phyloP scores from a whole-genome alignment of 2,113 vertebrate genomes.

The Axis porcinus region DNA sequence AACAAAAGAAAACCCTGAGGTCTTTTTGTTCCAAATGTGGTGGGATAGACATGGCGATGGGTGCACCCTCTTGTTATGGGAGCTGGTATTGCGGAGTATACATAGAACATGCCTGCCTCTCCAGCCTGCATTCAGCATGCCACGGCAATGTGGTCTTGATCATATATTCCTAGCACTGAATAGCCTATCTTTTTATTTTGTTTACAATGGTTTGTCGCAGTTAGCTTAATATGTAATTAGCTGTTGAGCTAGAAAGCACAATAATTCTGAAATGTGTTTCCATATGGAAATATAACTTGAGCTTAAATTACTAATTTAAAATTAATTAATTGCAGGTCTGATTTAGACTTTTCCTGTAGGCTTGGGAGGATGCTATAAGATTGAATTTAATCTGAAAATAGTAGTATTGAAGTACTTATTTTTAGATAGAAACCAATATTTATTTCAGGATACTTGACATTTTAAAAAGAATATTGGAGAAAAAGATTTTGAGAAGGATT shows the following conservation, averaged over 20 bases:
- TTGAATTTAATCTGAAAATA: neutral
- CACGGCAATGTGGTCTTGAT: neutral
- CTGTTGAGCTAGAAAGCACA: neutral
- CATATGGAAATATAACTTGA: constrained; percentile 46
- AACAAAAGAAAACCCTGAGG: neutral
- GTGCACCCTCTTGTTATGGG: neutral
- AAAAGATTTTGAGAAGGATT: neutral
- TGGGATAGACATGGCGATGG: neutral
- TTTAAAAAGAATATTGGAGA: neutral
- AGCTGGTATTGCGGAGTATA: neutral
- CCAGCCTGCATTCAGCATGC: neutral
- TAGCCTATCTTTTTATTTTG: neutral
- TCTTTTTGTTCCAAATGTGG: neutral
- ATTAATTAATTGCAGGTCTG: neutral
- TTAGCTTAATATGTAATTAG: neutral
- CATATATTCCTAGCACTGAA: neutral
- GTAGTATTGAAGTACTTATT: neutral
- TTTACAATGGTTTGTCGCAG: neutral
- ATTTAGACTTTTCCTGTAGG: neutral
- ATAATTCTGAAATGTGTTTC: constrained; percentile 22
- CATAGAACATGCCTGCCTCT: neutral
- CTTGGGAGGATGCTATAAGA: neutral
- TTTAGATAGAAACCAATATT: neutral
- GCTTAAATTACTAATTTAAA: neutral
- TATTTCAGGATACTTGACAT: neutral